Evolutionary conservation across 2,113 vertebrate species (phyloP).

Genomic region (Erythrocercus mccallii): DNA sequence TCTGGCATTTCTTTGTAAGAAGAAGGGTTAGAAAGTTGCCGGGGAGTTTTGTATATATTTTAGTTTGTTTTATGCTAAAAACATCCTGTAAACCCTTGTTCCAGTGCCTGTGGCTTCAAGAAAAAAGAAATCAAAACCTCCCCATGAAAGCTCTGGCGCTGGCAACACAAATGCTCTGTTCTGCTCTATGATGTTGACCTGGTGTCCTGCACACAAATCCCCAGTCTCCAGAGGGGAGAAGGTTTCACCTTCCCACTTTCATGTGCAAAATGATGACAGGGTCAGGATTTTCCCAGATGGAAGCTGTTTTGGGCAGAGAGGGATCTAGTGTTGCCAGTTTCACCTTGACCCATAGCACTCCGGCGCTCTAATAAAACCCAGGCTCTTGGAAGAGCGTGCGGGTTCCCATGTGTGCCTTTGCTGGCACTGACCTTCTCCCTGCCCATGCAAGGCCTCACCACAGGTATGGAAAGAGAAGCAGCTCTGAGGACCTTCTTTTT

Average conservation of each 20-base stretch:
- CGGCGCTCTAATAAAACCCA: background rate
- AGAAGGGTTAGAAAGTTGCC: background rate
- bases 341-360: background rate
- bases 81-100: background rate
- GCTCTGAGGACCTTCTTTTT: background rate
- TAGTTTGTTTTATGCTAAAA: background rate
- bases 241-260: background rate
- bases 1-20: background rate
- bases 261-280: background rate
- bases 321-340: background rate
- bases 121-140: slow-evolving; percentile 1
- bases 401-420: background rate
- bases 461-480: background rate
- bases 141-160: background rate
- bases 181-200: background rate
- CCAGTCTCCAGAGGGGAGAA: background rate
- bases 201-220: background rate
- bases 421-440: background rate
- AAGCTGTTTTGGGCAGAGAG: background rate
- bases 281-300: background rate
- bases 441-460: background rate
- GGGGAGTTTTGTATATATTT: background rate
- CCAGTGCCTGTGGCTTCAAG: background rate
- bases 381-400: rapidly evolving
- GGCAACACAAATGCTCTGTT: background rate